Evolutionary conservation across 2,113 vertebrate species (phyloP), one percentile per base, ranked within the genome.

Genomic region (Mola mola): DNA sequence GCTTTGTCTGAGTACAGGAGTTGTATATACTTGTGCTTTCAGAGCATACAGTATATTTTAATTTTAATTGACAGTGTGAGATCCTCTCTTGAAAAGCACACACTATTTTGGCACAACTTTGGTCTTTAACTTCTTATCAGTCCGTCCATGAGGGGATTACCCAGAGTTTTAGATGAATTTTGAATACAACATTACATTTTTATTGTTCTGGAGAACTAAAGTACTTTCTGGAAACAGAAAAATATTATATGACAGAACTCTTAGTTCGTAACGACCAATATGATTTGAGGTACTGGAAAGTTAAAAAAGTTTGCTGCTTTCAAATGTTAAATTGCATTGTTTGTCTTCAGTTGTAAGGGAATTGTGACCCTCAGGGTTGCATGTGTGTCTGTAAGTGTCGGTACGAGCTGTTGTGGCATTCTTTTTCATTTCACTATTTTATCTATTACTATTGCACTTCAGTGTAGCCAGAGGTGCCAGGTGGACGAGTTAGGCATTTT

Each of bases 51-150:
- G 75, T 62, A 50, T 60, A 34, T 58, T 19, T 6, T n/a, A 40
- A 60, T 48, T 59, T 15, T 22, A 46, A 24, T 50, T 10, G 33
- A 56, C 38, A 58, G n/a, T 19, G 33, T 20, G 16, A 8, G 57
- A 31, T 47, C 50, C 31, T 67, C 47, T 40, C 31, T 37, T 36
- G n/a, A 63, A 29, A 74, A 76, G 62, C 82, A 65, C 67, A 77
- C 28, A 7, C 28, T 7, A 29, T 5, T 5, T 29, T 29, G 28
- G 28, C 28, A 29, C 28, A 40, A 7, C 37, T 7, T 16, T n/a
- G 8, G 15, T 9, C 4, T n/a, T 7, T 40, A 40, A 19, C 37
- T 8, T 40, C n/a, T 17, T 1, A n/a, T 40, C 28, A 9, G 28
- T 29, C 28, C 28, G 28, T 2, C 28, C 9, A 9, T n/a, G n/a